Base-by-base conservation (phyloP, 2,888 invertebrate species). In the Azorinus chamasolen region DNA sequence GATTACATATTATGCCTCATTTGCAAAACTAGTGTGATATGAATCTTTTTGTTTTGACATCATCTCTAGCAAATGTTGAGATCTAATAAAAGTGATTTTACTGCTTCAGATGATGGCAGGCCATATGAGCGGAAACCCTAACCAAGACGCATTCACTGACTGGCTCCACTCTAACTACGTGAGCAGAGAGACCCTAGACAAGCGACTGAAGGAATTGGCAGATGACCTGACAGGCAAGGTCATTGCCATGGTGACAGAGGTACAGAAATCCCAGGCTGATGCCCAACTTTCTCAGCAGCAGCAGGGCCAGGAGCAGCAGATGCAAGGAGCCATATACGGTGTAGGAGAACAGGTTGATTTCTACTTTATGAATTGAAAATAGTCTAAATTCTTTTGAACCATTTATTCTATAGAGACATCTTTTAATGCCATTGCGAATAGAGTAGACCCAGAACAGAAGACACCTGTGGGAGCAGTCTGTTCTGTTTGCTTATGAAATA, bases 91-190 rank as follows among this genome's bases (percentile, higher is more conserved):
- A n/a, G n/a, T n/a, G n/a, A n/a, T n/a, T n/a, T n/a, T n/a, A n/a
- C n/a, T n/a, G 51, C 51, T 55, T 1, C 59, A 87, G 86, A 76
- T 85, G 64, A 81, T 86, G 85, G 72, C 80, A 24, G 87, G 86
- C 14, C 62, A 85, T 27, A 77, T 77, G 14, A 80, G 79, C 62
- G 85, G 79, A 5, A 82, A 79, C 48, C 76, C 70, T 48, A 57
- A 70, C 16, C 73, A 83, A 39, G 77, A 83, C 51, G 45, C 79
- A 39, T 86, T 89, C 73, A 72, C 78, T 25, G 64, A 71, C 27
- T 87, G 87, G 90, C 78, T 88, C 45, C 79, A 86, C 43, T 73
- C 74, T 41, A 79, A 88, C 65, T 89, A 83, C 73, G 83, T 87
- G 32, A 87, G 82, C 48, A 74, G 79, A 20, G 83, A 85, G 12